Evolutionary conservation across 1,140 invertebrate genomes (phyloP), one percentile per base, ranked within the genome.

Genomic region (Euwallacea similis): DNA sequence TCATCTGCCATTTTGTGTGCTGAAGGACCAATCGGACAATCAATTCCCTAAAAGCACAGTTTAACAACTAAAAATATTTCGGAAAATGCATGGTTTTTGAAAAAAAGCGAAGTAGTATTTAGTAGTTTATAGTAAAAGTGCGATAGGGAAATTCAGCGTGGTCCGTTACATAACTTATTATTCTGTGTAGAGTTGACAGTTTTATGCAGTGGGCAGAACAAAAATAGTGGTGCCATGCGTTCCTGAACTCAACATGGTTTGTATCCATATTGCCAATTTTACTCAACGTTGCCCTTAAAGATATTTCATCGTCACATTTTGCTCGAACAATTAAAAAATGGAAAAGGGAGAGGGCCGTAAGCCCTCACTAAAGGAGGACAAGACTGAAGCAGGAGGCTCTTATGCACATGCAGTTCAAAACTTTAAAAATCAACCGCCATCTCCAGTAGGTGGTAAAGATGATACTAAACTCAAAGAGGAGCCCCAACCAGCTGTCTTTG

Each of bases 371-470:
- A 66, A 67, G 63, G 67, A 71, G 70, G 69, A 71, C 58, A 75
- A 71, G 46, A 33, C 66, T 9, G 71, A 76, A 54, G 53, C 69
- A 54, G 75, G 76, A 58, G 62, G 78, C 64, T 79, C 78, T 43
- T 81, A 81, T 76, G 79, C 79, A 69, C 75, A 78, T 74, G 80
- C 78, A 70, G 79, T 81, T n/a, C 72, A 78, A 55, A 79, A 79
- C 76, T 77, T 79, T 62, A 80, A 78, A 76, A 58, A 72, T 71
- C 59, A 67, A 66, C 47, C 60, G 21, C 9, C 54, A 50, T 56
- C 15, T 15, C 71, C 11, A 3, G 64, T 63, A 46, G 74, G 63
- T 50, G 77, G 77, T 64, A 79, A 78, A 44, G 77, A 79, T 69
- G 78, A 78, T 67, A 73, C 75, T 46, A 69, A 73, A 42, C 71